Evolutionary conservation across 1,140 invertebrate species (phyloP).

Genomic region (Laupala kohalensis): DNA sequence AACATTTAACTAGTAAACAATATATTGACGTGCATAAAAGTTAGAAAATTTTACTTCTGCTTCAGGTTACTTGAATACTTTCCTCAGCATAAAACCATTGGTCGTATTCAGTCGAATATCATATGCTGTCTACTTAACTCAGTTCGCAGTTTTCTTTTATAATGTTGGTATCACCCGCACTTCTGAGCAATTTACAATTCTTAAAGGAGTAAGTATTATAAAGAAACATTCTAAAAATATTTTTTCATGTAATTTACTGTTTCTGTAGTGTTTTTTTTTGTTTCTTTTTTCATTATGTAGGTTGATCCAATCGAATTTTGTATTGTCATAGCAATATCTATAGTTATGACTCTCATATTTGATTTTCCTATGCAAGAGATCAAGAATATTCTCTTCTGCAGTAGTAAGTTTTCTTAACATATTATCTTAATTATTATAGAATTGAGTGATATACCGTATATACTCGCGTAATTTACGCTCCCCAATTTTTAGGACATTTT

Average conservation of each 20-base stretch:
- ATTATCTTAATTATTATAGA: too few species aligned
- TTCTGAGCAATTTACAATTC: conserved; percentile 36
- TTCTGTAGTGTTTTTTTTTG: neutral
- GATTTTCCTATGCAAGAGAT: conserved; percentile 40
- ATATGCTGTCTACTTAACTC: conserved; percentile 59
- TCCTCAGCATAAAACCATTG: conserved; percentile 23
- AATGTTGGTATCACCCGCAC: conserved; percentile 40
- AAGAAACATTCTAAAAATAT: neutral
- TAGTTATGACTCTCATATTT: conserved; percentile 33
- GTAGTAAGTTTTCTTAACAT: conserved; percentile 2
- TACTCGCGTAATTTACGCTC: too few species aligned
- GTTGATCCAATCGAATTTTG: conserved; percentile 27
- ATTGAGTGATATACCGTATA: too few species aligned
- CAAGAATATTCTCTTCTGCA: conserved; percentile 27
- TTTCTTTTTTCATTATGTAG: conserved; percentile 22
- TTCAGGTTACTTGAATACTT: conserved; percentile 9
- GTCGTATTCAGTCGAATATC: conserved; percentile 54
- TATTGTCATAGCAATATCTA: conserved; percentile 25
- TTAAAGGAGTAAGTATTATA: conserved; percentile 32
- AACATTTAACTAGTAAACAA: too few species aligned
- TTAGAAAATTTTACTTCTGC: neutral
- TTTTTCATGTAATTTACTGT: too few species aligned
- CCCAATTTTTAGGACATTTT: too few species aligned
- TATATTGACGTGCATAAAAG: too few species aligned
- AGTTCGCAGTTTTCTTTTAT: conserved; percentile 51